Base-by-base conservation (phyloP, 2,113 vertebrate species). In the Empidonax traillii region DNA sequence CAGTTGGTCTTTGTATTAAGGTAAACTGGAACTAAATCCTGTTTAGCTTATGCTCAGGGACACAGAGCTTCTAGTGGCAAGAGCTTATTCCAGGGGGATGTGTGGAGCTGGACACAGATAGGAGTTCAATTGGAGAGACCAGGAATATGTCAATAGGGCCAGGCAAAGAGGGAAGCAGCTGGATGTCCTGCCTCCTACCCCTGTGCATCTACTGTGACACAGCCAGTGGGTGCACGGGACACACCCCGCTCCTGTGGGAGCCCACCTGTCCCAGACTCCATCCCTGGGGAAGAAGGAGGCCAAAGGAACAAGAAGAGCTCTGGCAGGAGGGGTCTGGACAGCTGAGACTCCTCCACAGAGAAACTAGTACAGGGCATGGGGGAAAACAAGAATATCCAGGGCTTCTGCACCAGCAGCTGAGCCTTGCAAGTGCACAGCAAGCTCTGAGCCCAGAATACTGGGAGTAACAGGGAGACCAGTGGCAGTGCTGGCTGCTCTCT, bases 21-120 rank as follows among this genome's bases (percentile, higher is more conserved):
- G 78, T 51, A 87, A 95, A 93, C 24, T 81, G 63, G 58, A 61
- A 61, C 35, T 65, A 90, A 92, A 92, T 66, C 71, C 92, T 79
- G 52, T 68, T 85, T 88, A 83, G 53, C n/a, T 85, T 35, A 22
- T 37, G 82, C 21, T 31, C 5, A 1, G 71, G 63, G n/a, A 49
- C 44, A 41, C 58, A 65, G 78, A 90, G 78, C 85, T 89, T 41
- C 73, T 41, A 9, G 61, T 55, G 69, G 65, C 56, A 53, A 58
- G 46, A 21, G 49, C 53, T 78, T 82, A 63, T 76, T 93, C 35
- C 87, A 68, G 82, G 37, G 41, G 44, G 62, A 85, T 93, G 58
- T 61, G 56, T 72, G 59, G 53, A 59, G 53, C 83, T 83, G 63
- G 66, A 74, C 87, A 85, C n/a, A 76, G 59, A n/a, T 1, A 55